Conservation (phyloP, 2,888 invertebrate genomes). For the Hipparchia sbordonii region DNA sequence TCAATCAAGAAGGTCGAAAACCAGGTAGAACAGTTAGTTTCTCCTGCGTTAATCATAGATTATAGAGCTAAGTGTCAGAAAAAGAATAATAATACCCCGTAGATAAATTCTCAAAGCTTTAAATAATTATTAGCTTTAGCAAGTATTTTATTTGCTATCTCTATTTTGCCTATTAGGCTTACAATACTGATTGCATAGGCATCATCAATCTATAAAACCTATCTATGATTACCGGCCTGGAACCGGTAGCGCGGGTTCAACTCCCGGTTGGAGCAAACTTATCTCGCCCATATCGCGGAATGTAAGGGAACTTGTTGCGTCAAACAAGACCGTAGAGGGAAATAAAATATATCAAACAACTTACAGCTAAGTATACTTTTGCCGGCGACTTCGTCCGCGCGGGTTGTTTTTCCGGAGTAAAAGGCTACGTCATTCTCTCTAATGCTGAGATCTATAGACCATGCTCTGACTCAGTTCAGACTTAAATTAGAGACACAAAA, state of each 20-base stretch:
- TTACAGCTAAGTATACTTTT: slow-evolving; percentile 9
- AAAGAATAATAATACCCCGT: no score
- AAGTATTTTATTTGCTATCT: slow-evolving; percentile 12
- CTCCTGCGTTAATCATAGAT: no score
- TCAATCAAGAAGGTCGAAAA: no score
- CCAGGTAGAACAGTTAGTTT: no score
- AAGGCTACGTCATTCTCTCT: no score
- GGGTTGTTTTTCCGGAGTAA: no score
- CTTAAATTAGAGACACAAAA: no score
- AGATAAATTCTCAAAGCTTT: background rate
- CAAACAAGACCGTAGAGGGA: slow-evolving; percentile 18
- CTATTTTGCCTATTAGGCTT: slow-evolving; percentile 26
- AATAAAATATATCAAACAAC: slow-evolving; percentile 16
- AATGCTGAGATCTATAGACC: no score
- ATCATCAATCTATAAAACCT: slow-evolving; percentile 37
- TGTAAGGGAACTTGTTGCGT: slow-evolving; percentile 28
- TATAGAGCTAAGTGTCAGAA: no score
- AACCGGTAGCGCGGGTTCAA: slow-evolving; percentile 39
- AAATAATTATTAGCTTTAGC: background rate
- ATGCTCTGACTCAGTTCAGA: no score
- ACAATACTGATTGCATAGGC: slow-evolving; percentile 33
- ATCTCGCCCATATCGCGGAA: slow-evolving; percentile 28
- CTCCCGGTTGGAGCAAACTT: slow-evolving; percentile 35
- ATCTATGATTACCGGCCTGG: slow-evolving; percentile 35
- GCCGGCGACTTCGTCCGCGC: background rate